Conservation (phyloP, 1,140 invertebrate genomes). For the Drosophila burlai region DNA sequence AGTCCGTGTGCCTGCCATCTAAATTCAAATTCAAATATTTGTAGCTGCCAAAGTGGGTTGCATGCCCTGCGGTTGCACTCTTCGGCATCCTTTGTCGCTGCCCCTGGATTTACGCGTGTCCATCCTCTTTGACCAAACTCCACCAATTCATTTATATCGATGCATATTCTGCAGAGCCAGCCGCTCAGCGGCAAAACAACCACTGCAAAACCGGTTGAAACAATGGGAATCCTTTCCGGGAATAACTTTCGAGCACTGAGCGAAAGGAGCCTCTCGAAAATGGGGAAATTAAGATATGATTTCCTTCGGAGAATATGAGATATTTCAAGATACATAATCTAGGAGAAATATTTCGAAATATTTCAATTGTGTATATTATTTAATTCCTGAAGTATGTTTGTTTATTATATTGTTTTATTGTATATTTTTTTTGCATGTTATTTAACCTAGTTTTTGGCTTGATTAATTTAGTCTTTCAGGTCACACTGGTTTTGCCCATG, state of each 20-base stretch:
- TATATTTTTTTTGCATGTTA: no score
- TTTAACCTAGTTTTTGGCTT: no score
- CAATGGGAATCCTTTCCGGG: slow-evolving; percentile 37
- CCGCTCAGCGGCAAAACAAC: slow-evolving; percentile 31
- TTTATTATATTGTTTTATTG: no score
- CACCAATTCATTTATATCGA: slow-evolving; percentile 55
- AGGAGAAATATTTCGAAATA: no score
- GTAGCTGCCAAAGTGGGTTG: slow-evolving; percentile 8
- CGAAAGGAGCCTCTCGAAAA: no score
- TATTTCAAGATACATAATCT: no score
- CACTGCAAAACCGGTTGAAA: slow-evolving; percentile 28
- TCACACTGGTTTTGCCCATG: no score
- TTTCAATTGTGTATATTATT: no score
- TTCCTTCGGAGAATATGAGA: no score
- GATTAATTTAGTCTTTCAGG: no score
- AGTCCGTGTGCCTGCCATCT: slow-evolving; percentile 1
- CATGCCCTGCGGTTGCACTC: slow-evolving; percentile 2
- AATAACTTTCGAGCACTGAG: slow-evolving; percentile 21
- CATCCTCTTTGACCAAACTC: slow-evolving; percentile 22
- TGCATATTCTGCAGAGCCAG: slow-evolving; percentile 51
- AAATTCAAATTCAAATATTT: slow-evolving; percentile 42
- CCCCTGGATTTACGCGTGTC: slow-evolving; percentile 11
- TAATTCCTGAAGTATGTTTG: no score
- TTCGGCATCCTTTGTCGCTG: neutral
- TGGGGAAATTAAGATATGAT: no score